Evolutionary conservation across 2,113 vertebrate species (phyloP).

Genomic region (Leptodactylus fuscus): DNA sequence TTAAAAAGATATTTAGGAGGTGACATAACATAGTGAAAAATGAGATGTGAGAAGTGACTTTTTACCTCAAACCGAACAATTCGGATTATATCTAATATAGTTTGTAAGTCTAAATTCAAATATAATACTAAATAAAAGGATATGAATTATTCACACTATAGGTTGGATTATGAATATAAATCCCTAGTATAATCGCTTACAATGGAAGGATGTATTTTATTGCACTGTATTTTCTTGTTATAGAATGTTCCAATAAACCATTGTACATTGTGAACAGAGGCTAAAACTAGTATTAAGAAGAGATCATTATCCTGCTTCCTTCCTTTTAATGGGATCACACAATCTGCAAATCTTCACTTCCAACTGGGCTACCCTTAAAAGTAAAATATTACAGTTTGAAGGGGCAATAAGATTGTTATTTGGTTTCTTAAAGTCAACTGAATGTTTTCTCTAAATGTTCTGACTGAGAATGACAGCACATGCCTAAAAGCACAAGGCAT

Average conservation of each 20-base stretch:
- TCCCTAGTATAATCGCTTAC: background rate
- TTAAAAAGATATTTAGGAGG: slow-evolving; percentile 54
- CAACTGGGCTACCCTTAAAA: background rate
- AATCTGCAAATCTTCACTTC: background rate
- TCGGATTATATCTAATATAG: background rate
- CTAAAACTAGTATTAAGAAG: background rate
- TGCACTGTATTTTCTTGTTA: too few species aligned
- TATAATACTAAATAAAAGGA: background rate
- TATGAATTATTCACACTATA: background rate
- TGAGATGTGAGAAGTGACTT: background rate
- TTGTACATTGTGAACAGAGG: background rate
- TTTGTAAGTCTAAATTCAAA: background rate
- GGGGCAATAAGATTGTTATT: background rate
- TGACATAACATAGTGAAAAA: slow-evolving; percentile 30
- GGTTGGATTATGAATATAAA: background rate
- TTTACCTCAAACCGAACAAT: slow-evolving; percentile 1
- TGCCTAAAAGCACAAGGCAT: background rate
- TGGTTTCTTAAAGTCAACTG: background rate
- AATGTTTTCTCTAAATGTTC: background rate
- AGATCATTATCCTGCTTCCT: background rate
- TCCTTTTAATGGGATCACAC: background rate
- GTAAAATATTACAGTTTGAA: background rate
- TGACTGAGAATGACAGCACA: background rate
- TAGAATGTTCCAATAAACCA: too few species aligned
- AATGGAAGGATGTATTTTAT: background rate